These are phyloP conservation scores for Charadrius vociferus DNA, from an alignment of 2,113 vertebrate genomes.

Conservation along the genomic window DNA sequence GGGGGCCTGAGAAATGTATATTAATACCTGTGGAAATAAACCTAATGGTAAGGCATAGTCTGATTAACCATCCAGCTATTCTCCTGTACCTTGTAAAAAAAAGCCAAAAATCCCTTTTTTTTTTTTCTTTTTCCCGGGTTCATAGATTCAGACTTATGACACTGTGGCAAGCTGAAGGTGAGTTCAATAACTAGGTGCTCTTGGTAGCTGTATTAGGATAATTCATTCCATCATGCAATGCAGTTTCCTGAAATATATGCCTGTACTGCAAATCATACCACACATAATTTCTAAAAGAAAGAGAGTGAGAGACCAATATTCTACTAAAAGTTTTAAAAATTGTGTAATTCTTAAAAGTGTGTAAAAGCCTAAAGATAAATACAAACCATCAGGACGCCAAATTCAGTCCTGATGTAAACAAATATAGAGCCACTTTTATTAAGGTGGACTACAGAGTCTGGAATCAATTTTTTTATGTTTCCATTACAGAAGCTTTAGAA, in stretches of 20 bases:
- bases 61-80: background rate
- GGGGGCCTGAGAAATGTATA: background rate
- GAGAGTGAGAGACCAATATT: background rate
- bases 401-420: background rate
- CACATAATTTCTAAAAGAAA: background rate
- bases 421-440: background rate
- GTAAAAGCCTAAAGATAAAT: background rate
- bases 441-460: background rate
- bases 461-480: background rate
- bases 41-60: background rate
- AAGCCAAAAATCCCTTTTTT: fast-evolving
- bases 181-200: background rate
- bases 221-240: background rate
- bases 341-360: background rate
- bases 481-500: background rate
- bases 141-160: background rate
- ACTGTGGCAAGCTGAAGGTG: background rate
- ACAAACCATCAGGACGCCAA: background rate
- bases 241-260: background rate
- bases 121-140: fast-evolving
- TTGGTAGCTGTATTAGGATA: background rate
- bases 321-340: background rate
- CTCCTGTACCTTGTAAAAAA: background rate
- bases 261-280: background rate
- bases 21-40: background rate